Evolutionary conservation across 2,113 vertebrate genomes (phyloP).

Genomic region (Oxyruncus cristatus): DNA sequence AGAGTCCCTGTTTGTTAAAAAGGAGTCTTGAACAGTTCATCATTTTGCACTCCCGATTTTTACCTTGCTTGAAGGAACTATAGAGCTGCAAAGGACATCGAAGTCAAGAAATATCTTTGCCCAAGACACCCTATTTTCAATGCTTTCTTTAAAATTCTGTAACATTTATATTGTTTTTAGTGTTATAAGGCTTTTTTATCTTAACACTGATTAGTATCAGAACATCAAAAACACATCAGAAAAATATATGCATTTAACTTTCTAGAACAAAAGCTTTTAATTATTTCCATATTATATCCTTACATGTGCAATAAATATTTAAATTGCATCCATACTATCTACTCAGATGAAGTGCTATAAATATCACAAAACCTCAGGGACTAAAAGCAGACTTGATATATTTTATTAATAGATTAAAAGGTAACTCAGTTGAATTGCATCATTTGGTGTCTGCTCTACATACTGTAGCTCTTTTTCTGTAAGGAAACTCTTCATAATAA

Average conservation of each 20-base stretch:
- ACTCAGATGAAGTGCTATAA: slow-evolving; percentile 17
- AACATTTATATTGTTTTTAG: neutral
- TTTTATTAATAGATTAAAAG: slow-evolving; percentile 21
- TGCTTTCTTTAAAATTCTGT: neutral
- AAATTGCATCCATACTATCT: slow-evolving; percentile 3
- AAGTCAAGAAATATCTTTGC: neutral
- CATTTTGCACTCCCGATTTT: neutral
- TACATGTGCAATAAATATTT: neutral
- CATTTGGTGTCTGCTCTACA: neutral
- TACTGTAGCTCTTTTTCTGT: neutral
- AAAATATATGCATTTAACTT: neutral
- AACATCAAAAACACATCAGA: neutral
- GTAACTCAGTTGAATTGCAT: neutral
- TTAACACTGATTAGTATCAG: neutral
- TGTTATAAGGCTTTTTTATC: neutral
- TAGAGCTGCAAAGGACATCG: neutral
- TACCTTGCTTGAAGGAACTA: neutral
- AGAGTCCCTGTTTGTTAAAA: neutral
- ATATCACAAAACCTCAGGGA: slow-evolving; percentile 15
- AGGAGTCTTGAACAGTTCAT: neutral
- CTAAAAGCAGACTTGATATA: neutral
- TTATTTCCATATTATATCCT: slow-evolving; percentile 9
- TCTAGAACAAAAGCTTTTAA: slow-evolving; percentile 6
- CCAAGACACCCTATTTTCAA: neutral
- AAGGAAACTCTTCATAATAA: neutral